phyloP scores from a whole-genome alignment of 2,797 vertebrate species.

The Arremon aurantiirostris region DNA sequence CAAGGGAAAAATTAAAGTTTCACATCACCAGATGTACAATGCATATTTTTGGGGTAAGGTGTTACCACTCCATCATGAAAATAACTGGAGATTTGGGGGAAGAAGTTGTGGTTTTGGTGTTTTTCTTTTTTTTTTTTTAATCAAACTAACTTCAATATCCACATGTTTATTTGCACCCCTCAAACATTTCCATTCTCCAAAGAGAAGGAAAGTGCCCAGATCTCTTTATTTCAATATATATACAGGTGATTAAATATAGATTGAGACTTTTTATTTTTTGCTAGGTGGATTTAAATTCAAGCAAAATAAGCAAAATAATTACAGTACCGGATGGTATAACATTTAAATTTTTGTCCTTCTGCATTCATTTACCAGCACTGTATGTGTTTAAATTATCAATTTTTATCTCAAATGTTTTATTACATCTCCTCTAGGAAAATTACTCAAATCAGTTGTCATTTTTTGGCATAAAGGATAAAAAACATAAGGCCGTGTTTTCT shows the following conservation, averaged over 20 bases:
- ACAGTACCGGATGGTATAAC: background rate
- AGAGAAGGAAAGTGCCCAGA: background rate
- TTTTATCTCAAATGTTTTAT: background rate
- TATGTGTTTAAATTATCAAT: background rate
- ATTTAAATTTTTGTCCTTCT: background rate
- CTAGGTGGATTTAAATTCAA: background rate
- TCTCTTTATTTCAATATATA: background rate
- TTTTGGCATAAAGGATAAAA: background rate
- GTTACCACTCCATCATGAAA: background rate
- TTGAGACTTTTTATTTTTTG: background rate
- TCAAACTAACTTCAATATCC: background rate
- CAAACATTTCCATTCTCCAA: background rate
- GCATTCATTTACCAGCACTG: background rate
- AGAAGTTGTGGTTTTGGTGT: background rate
- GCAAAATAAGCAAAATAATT: background rate
- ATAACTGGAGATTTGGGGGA: background rate
- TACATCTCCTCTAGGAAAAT: background rate
- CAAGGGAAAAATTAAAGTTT: background rate
- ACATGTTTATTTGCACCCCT: background rate
- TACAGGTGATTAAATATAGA: background rate
- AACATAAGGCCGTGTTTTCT: background rate
- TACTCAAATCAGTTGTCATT: background rate
- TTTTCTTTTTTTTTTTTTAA: background rate
- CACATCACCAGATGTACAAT: rapidly evolving
- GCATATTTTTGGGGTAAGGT: background rate